Evolutionary conservation across 2,888 invertebrate genomes (phyloP), one percentile per base, ranked within the genome.

Genomic region (Stenurella melanura): DNA sequence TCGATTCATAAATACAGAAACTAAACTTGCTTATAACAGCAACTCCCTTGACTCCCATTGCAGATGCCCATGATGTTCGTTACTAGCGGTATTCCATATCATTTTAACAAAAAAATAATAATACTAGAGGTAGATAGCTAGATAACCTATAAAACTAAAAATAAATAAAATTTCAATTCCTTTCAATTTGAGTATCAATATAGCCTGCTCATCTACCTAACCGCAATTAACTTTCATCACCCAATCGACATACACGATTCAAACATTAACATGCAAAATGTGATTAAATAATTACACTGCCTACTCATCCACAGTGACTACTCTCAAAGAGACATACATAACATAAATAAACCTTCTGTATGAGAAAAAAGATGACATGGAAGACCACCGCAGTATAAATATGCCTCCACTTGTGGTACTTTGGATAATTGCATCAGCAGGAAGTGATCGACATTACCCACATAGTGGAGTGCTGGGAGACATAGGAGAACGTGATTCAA

Each of bases 401-500:
- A 64, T 66, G 38, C 18, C 72, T 75, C 42, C 68, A 68, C 72
- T 66, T 75, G 30, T 70, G 67, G 71, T 79, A 77, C 70, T 79
- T 79, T 79, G 79, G 77, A 79, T 79, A 79, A 79, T 79, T 79
- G 76, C 79, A 77, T 66, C 58, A 61, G 66, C 50, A 77, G 71
- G 38, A 69, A 61, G 63, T 70, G 63, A 54, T 54, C 64, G 42
- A 42, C 38, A 61, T 50, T 60, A 42, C 42, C 26, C 42, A 56
- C 74, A 74, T 68, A 78, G 74, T 77, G 72, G 78, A 75, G 73
- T 76, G 66, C 38, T 77, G 72, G 76, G 67, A 77, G 78, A 79
- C 68, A 78, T 72, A 42, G 34, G 64, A 76, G 50, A 77, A 74
- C 66, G 74, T 79, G 67, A 80, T 75, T 83, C 80, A 84, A 83